Evolutionary conservation across 2,797 vertebrate genomes (phyloP).

Genomic region (Typhlichthys eigenmanni): DNA sequence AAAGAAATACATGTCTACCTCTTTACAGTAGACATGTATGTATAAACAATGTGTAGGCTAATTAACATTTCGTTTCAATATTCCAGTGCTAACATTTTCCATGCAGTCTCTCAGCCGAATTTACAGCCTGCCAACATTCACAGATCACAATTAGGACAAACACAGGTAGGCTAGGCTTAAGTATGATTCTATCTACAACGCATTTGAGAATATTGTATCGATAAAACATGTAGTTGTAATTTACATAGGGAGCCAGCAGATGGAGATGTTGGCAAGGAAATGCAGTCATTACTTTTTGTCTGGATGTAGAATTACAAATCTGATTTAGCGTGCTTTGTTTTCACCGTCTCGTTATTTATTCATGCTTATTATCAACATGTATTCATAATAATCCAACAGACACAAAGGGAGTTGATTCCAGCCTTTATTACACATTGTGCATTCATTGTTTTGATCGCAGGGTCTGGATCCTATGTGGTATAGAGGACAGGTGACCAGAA

Average conservation of each 20-base stretch:
- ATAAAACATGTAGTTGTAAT: not conserved
- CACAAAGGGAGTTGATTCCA: not conserved
- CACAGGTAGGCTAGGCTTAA: conserved; percentile 18
- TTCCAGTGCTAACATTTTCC: not conserved
- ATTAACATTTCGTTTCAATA: not conserved
- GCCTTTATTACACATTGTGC: not conserved
- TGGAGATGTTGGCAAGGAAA: conserved; percentile 48
- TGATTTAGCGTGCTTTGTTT: conserved; percentile 13
- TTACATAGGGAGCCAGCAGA: conserved; percentile 46
- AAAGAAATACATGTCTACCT: too few relatives aligned
- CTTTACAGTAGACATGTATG: too few relatives aligned
- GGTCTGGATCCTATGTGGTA: conserved; percentile 80
- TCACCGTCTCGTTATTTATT: not conserved
- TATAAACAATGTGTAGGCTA: too few relatives aligned
- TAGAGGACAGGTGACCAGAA: conserved; percentile 75
- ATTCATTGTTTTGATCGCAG: conserved; percentile 39
- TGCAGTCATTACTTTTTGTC: not conserved
- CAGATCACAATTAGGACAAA: not conserved
- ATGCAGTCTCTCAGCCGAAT: not conserved
- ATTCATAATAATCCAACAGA: too few relatives aligned
- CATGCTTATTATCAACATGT: not conserved
- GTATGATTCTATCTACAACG: not conserved
- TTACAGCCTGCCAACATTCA: not conserved
- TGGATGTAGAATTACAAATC: conserved; percentile 2
- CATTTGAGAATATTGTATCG: not conserved